Conservation (phyloP, 2,113 vertebrate species). For the Microtus richardsoni region DNA sequence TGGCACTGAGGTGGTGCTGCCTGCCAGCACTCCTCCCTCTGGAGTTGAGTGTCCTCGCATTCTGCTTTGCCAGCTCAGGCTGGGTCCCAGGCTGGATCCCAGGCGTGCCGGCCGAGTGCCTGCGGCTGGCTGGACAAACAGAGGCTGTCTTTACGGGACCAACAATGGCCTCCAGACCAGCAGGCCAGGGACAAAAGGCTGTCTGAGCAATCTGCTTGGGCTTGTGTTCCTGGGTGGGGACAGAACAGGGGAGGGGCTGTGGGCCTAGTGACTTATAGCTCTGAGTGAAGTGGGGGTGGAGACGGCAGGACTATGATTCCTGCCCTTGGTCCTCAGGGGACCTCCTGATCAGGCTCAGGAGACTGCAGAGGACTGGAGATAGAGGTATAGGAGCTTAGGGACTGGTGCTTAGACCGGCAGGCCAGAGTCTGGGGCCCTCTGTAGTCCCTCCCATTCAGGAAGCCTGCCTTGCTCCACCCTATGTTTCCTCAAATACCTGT, state of each 20-base stretch:
- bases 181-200: conserved; percentile 70
- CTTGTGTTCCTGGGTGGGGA: conserved; percentile 9
- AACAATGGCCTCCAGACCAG: conserved; percentile 72
- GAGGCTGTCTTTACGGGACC: conserved; percentile 71
- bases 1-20: conserved; percentile 46
- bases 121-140: conserved; percentile 19
- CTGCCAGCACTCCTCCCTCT: conserved; percentile 56
- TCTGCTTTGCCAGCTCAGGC: conserved; percentile 40
- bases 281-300: neutral
- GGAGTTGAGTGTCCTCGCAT: neutral
- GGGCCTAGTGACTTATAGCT: neutral
- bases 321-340: neutral
- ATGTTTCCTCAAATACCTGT: neutral
- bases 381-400: neutral
- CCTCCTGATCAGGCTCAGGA: neutral
- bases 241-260: neutral
- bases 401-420: neutral
- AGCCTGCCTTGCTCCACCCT: neutral
- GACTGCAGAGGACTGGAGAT: neutral
- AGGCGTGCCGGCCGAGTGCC: conserved; percentile 9
- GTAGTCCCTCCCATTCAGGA: neutral
- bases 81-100: conserved; percentile 31
- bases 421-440: neutral
- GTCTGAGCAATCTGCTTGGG: conserved; percentile 17
- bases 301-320: neutral